These are phyloP conservation scores for Diadema setosum DNA, from an alignment of 35 echinoderm and acorn worm species.

Conservation along the genomic window DNA sequence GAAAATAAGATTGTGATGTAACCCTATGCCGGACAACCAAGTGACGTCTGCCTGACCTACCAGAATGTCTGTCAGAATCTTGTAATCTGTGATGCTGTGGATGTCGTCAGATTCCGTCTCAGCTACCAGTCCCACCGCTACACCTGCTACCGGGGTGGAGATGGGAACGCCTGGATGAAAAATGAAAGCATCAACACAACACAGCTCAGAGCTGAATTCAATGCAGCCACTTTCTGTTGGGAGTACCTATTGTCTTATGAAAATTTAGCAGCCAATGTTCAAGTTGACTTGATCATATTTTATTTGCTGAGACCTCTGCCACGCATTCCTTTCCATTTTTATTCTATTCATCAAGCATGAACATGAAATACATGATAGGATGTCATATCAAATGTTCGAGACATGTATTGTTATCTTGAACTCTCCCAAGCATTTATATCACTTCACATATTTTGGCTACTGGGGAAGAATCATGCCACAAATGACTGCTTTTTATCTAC, in stretches of 20 bases:
- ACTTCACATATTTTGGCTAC: no score
- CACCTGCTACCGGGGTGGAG: conserved; percentile 69
- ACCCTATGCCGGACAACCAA: no score
- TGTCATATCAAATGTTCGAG: no score
- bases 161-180: conserved; percentile 79
- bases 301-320: background rate
- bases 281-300: background rate
- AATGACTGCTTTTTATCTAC: no score
- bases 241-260: no score
- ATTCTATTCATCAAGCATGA: background rate
- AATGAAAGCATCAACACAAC: background rate
- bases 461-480: no score
- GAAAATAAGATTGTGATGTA: no score
- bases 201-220: no score
- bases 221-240: no score
- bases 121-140: conserved; percentile 82
- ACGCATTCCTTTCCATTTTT: background rate
- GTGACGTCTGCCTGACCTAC: conserved; percentile 55
- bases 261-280: background rate
- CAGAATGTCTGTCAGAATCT: conserved; percentile 83
- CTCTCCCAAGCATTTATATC: no score
- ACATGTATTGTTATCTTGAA: no score
- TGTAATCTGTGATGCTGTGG: conserved; percentile 73
- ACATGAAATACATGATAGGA: no score
- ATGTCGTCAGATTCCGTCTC: conserved; percentile 56